These are phyloP conservation scores for Poecilus cupreus DNA, from an alignment of 2,888 invertebrate genomes.

Conservation along the genomic window DNA sequence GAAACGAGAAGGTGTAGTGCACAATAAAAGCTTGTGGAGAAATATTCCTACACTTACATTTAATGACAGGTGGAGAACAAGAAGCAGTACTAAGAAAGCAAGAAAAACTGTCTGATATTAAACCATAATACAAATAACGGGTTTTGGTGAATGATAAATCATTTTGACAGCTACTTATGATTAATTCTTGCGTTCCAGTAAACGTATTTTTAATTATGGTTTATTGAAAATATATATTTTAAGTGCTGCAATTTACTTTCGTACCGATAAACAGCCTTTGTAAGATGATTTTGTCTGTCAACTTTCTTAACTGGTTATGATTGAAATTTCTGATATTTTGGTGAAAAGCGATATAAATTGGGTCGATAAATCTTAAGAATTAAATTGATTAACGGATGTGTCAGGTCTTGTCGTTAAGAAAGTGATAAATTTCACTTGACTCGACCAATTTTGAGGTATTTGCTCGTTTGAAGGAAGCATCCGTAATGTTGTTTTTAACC, in stretches of 20 bases:
- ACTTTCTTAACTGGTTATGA: not conserved
- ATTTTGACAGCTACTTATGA: not conserved
- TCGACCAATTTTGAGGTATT: too few species aligned
- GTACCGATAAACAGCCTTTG: not conserved
- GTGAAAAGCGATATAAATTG: not conserved
- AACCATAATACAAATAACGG: not conserved
- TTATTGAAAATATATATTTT: not conserved
- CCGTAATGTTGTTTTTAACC: too few species aligned
- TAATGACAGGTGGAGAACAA: not conserved
- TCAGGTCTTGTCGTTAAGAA: not conserved
- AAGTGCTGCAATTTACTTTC: not conserved
- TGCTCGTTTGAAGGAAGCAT: too few species aligned
- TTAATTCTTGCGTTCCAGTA: not conserved
- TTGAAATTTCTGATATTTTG: not conserved
- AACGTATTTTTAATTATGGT: not conserved
- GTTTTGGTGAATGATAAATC: not conserved
- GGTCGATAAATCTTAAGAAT: not conserved
- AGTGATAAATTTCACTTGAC: not conserved
- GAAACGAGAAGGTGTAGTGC: not conserved
- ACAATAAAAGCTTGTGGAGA: not conserved
- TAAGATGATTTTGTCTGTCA: not conserved
- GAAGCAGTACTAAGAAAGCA: not conserved
- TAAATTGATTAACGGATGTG: not conserved
- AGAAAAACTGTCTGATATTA: not conserved
- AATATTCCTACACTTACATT: not conserved